phyloP scores from a whole-genome alignment of 2,888 invertebrate species.

The Auanema sp. region DNA sequence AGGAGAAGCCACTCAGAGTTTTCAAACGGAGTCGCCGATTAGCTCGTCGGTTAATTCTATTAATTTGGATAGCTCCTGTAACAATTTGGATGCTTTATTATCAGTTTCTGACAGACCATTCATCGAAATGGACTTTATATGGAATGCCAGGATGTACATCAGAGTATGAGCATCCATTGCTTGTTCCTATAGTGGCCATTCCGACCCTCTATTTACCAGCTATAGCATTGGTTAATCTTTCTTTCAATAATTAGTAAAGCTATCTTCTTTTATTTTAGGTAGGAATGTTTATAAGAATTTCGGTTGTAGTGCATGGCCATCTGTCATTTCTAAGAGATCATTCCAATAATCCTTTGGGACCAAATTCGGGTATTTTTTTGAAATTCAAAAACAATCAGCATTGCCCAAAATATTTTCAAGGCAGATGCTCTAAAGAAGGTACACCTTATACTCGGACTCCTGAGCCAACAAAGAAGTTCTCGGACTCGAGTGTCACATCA shows the following conservation, averaged over 20 bases:
- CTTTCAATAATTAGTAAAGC: slow-evolving; percentile 4
- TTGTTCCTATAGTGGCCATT: slow-evolving; percentile 6
- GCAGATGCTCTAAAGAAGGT: slow-evolving; percentile 11
- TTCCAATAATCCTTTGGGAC: slow-evolving; percentile 19
- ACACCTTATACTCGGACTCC: slow-evolving; percentile 21
- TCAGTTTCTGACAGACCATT: slow-evolving; percentile 12
- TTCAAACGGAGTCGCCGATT: slow-evolving; percentile 45
- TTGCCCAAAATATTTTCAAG: background rate
- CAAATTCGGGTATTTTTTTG: background rate
- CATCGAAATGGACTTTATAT: background rate
- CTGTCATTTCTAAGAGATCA: slow-evolving; percentile 36
- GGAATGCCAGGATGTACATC: slow-evolving; percentile 14
- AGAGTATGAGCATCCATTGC: background rate
- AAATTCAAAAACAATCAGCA: background rate
- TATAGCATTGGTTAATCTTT: slow-evolving; percentile 25
- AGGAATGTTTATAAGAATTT: slow-evolving; percentile 50
- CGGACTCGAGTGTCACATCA: slow-evolving; percentile 18
- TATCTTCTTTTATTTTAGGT: slow-evolving; percentile 23
- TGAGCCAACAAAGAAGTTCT: slow-evolving; percentile 19
- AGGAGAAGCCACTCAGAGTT: slow-evolving; percentile 55
- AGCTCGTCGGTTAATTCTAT: slow-evolving; percentile 40
- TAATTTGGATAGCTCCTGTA: slow-evolving; percentile 55
- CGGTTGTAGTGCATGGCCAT: slow-evolving; percentile 48
- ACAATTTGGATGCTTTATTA: slow-evolving; percentile 48
- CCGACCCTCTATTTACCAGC: slow-evolving; percentile 53